Conservation (phyloP, 2,888 invertebrate species). For the Caenorhabditis japonica region DNA sequence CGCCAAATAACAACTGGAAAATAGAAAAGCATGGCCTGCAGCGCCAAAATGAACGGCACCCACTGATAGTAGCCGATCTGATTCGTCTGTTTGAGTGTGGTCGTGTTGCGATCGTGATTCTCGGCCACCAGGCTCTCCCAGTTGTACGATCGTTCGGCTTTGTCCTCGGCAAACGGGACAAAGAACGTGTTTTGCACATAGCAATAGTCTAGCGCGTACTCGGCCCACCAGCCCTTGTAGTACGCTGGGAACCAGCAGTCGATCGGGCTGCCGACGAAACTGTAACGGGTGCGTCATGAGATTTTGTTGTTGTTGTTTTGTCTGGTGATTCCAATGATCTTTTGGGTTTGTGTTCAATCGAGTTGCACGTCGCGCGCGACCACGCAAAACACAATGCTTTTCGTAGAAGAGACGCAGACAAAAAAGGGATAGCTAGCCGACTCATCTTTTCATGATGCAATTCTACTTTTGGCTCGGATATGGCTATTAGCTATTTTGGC, state of each 20-base stretch:
- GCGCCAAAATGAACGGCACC: conserved; percentile 76
- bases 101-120: conserved; percentile 61
- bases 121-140: conserved; percentile 72
- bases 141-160: conserved; percentile 68
- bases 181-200: conserved; percentile 80
- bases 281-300: conserved; percentile 44
- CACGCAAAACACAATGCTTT: too few species aligned
- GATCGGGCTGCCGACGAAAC: conserved; percentile 80
- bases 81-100: conserved; percentile 77
- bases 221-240: conserved; percentile 79
- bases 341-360: too few species aligned
- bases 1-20: conserved; percentile 76
- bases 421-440: too few species aligned
- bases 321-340: too few species aligned
- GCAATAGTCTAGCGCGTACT: conserved; percentile 80
- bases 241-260: conserved; percentile 80
- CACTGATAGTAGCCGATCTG: conserved; percentile 78
- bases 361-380: too few species aligned
- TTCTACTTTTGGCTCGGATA: too few species aligned
- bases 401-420: too few species aligned
- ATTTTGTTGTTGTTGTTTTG: too few species aligned
- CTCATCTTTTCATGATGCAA: too few species aligned
- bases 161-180: conserved; percentile 78
- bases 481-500: too few species aligned
- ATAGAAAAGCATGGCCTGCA: conserved; percentile 76